A percentile compares a stretch with the other conserved stretches of the same genome.
These are phyloP conservation scores for Etheostoma nigrum DNA, from an alignment of 2,797 vertebrate species.

Conservation along the genomic window DNA sequence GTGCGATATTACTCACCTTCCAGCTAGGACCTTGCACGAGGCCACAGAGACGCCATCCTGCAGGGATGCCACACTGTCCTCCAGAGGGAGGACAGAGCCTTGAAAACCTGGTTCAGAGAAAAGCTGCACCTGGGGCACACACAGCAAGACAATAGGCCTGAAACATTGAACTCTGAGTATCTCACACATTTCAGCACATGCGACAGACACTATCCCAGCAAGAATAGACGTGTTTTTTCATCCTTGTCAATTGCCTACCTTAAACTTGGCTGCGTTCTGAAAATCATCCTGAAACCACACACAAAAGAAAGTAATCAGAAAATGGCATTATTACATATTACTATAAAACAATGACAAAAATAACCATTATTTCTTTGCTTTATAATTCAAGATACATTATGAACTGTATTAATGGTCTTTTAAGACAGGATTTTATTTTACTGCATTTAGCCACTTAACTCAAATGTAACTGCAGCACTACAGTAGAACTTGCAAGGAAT, in stretches of 20 bases:
- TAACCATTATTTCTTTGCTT: not conserved
- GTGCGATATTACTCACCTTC: slow-evolving; percentile 85
- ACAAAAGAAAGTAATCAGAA: not conserved
- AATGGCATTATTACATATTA: not conserved
- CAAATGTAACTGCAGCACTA: not conserved
- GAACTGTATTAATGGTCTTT: not conserved
- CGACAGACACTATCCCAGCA: not conserved
- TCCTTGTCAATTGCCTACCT: slow-evolving; percentile 80
- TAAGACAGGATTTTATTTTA: not conserved
- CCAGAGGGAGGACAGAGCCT: slow-evolving; percentile 85
- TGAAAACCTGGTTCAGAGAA: slow-evolving; percentile 92
- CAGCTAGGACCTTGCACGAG: slow-evolving; percentile 91
- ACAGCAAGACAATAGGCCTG: slow-evolving; percentile 24
- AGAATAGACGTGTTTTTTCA: not conserved
- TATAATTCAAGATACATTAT: not conserved
- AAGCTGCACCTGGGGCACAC: slow-evolving; percentile 87
- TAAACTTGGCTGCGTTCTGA: slow-evolving; percentile 84
- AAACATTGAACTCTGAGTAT: slow-evolving; percentile 38
- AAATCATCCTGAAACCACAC: slow-evolving; percentile 85
- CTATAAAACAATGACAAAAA: not conserved
- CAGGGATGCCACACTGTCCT: slow-evolving; percentile 82
- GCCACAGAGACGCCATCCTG: slow-evolving; percentile 84
- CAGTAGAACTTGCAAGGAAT: not conserved
- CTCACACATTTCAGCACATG: not conserved
- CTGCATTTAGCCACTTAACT: not conserved